Percentiles rank a stretch among this genome's conserved stretches.
These are phyloP conservation scores for Buphagus erythrorhynchus DNA, from an alignment of 2,797 vertebrate species.

Conservation along the genomic window DNA sequence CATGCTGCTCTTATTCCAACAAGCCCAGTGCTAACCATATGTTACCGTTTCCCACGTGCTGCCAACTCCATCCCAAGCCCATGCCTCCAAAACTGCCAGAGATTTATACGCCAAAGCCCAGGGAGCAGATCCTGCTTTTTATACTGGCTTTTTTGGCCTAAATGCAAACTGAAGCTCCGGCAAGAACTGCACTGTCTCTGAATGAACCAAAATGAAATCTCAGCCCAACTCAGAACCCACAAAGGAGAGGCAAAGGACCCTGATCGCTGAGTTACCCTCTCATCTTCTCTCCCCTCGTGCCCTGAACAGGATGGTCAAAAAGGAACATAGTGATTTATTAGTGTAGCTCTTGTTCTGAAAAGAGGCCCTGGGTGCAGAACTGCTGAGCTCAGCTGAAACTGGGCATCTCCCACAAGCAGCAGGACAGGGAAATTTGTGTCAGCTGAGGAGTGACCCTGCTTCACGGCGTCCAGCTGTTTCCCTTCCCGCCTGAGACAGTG, in stretches of 20 bases:
- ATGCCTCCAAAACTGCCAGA: neutral
- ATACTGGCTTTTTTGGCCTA: neutral
- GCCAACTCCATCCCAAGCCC: neutral
- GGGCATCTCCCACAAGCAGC: conserved; percentile 47
- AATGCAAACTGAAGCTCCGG: neutral
- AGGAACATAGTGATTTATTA: conserved; percentile 41
- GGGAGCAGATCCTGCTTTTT: neutral
- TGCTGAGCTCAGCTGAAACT: conserved; percentile 64
- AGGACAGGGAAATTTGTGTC: conserved; percentile 38
- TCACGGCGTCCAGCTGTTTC: conserved; percentile 41
- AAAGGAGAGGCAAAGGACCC: neutral
- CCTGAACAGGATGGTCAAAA: neutral
- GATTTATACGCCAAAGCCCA: neutral
- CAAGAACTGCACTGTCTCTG: neutral
- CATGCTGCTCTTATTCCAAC: neutral
- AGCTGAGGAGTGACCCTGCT: conserved; percentile 44
- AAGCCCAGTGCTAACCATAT: neutral
- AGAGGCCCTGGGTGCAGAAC: conserved; percentile 31
- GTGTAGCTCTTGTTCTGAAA: conserved; percentile 9
- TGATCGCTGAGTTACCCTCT: neutral
- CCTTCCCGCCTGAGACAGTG: neutral
- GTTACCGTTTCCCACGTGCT: neutral
- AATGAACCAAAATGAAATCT: neutral
- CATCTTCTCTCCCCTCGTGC: neutral
- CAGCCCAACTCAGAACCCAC: neutral